Evolutionary conservation across 2,797 vertebrate genomes (phyloP), one percentile per base, ranked within the genome.

Genomic region (Danionella dracula): DNA sequence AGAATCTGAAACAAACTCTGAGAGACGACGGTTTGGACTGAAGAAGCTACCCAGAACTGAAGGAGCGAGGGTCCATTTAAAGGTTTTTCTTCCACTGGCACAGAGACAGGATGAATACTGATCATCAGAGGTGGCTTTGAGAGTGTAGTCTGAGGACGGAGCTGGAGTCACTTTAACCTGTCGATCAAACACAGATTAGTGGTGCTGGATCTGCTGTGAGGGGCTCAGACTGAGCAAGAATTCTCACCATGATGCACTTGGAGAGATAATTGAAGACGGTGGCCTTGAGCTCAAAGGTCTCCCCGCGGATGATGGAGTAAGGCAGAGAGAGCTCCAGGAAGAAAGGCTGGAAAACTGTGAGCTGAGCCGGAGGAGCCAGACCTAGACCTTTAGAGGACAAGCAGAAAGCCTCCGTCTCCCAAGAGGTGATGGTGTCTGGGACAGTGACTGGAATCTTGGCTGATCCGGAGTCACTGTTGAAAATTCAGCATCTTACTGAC

Each of bases 351-450:
- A 85, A 90, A 60, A 82, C 83, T 41, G 53, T 78, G 27, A 89
- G 69, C 5, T 32, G 9, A 13, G 70, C 75, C 41, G 68, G 4
- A 55, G 80, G 58, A 48, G 85, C 79, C 34, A 69, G 11, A 48
- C 73, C 72, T n/a, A 76, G 17, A 62, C 70, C 74, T 19, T 8
- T 10, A 17, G 70, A 64, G 20, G 83, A 82, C 62, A 88, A 67
- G 76, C 89, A 91, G 81, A 87, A 89, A 13, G 78, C 76, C 56
- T 87, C 85, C 0, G 83, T 82, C 72, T 86, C 84, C 89, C 89
- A 91, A 42, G 85, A 83, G 61, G 85, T 88, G 78, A 90, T 87
- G 67, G 86, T 87, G 80, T 90, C 86, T 1, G 89, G 89, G 64
- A 83, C 78, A 0, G 74, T 86, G 29, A 83, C 13, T 20, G 80